Evolutionary conservation across 2,113 vertebrate species (phyloP).

Genomic region (Morone chrysops): DNA sequence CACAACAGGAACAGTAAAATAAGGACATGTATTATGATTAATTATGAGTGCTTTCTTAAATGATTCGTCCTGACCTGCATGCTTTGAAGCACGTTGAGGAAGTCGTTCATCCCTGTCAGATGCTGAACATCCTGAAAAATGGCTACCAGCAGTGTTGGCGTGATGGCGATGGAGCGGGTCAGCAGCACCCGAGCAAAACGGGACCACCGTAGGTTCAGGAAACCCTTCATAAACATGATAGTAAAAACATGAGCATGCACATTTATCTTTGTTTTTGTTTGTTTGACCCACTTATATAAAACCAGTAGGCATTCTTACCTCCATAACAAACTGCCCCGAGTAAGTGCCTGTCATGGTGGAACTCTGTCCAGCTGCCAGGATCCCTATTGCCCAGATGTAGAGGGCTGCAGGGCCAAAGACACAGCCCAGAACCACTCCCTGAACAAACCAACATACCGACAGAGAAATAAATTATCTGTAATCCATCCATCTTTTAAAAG

Average conservation of each 20-base stretch:
- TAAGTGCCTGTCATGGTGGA: constrained; percentile 99
- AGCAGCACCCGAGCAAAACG: constrained; percentile 94
- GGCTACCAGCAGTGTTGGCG: constrained; percentile 92
- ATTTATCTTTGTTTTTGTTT: not conserved
- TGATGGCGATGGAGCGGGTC: constrained; percentile 94
- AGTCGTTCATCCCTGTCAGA: constrained; percentile 96
- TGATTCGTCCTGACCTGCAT: constrained; percentile 74
- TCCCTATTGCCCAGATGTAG: constrained; percentile 97
- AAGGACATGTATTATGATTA: not conserved
- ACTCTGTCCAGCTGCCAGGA: constrained; percentile 97
- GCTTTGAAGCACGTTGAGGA: constrained; percentile 94
- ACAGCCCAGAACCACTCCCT: constrained; percentile 94
- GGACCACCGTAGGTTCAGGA: constrained; percentile 95
- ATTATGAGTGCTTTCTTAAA: not conserved
- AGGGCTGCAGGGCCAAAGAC: constrained; percentile 93
- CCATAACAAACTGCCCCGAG: constrained; percentile 98
- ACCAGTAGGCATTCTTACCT: constrained; percentile 82
- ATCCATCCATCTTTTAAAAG: not conserved
- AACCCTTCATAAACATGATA: constrained; percentile 84
- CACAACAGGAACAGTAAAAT: not conserved
- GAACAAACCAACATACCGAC: not conserved
- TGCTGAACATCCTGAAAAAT: constrained; percentile 93
- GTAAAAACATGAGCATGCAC: not conserved
- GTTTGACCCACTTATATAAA: no score
- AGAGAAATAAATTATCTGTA: not conserved